Conservation (phyloP, 1,140 invertebrate genomes). For the Oppia nitens region DNA sequence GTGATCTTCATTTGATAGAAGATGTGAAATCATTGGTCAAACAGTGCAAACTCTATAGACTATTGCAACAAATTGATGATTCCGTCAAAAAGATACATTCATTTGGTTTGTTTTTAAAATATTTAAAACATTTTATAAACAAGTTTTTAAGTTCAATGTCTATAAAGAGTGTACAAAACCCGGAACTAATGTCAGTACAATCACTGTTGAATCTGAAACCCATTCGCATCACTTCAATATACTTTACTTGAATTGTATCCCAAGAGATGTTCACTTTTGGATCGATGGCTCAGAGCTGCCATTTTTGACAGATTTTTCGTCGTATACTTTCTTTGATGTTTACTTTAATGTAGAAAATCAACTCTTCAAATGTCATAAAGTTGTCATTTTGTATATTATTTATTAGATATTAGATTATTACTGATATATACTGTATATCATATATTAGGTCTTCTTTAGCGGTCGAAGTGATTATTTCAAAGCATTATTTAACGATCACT, state of each 20-base stretch:
- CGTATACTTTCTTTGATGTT: constrained; percentile 26
- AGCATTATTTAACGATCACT: constrained; percentile 34
- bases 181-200: constrained; percentile 28
- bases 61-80: constrained; percentile 29
- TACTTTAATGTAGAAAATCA: constrained; percentile 31
- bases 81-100: constrained; percentile 26
- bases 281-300: constrained; percentile 1
- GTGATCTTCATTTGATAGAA: constrained; percentile 27
- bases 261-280: constrained; percentile 26
- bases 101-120: constrained; percentile 28
- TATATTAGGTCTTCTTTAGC: constrained; percentile 29
- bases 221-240: constrained; percentile 26
- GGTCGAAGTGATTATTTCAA: constrained; percentile 37
- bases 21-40: constrained; percentile 30
- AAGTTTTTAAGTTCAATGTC: constrained; percentile 5
- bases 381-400: constrained; percentile 9
- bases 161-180: constrained; percentile 28
- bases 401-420: background rate
- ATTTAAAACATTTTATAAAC: background rate
- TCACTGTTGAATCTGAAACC: constrained; percentile 27
- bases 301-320: background rate
- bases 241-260: constrained; percentile 31
- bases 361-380: constrained; percentile 35
- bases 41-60: constrained; percentile 30
- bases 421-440: background rate